Percentiles rank a stretch among this genome's conserved stretches.
Evolutionary conservation across 2,797 vertebrate species (phyloP).

Genomic region (Odontamblyopus rebecca): DNA sequence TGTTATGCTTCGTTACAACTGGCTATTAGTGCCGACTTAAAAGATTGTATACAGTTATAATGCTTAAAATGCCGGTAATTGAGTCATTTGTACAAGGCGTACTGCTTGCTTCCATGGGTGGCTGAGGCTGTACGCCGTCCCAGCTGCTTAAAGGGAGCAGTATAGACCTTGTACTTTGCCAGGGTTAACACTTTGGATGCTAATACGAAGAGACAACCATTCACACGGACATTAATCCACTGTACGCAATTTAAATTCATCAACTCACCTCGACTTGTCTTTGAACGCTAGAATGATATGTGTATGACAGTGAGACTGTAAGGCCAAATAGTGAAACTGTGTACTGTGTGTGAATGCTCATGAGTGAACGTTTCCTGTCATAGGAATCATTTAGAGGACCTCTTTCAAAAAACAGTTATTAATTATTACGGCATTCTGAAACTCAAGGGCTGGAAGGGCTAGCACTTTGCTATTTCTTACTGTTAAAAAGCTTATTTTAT

Average conservation of each 20-base stretch:
- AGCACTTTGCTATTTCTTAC: too few relatives aligned
- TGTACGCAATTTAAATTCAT: not conserved
- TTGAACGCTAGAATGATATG: not conserved
- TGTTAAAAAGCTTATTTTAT: not conserved
- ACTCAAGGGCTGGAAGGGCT: too few relatives aligned
- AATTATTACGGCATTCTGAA: too few relatives aligned
- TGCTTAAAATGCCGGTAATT: conserved; percentile 5
- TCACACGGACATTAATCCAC: not conserved
- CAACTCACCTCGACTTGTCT: conserved; percentile 1
- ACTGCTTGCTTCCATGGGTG: not conserved
- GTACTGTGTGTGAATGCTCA: not conserved
- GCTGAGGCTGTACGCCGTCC: not conserved
- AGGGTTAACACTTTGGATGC: not conserved
- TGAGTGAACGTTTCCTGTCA: not conserved
- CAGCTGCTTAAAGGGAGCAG: not conserved
- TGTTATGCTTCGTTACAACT: conserved; percentile 2
- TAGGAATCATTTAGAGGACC: not conserved
- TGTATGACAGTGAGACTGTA: not conserved
- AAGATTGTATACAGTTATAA: conserved; percentile 2
- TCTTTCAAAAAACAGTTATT: not conserved
- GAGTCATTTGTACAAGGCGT: not conserved
- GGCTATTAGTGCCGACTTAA: conserved; percentile 4
- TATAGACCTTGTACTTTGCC: not conserved
- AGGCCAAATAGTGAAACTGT: not conserved
- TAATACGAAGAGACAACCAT: not conserved